These are phyloP conservation scores for Drosophila colorata DNA, from an alignment of 2,888 invertebrate species.

Conservation along the genomic window DNA sequence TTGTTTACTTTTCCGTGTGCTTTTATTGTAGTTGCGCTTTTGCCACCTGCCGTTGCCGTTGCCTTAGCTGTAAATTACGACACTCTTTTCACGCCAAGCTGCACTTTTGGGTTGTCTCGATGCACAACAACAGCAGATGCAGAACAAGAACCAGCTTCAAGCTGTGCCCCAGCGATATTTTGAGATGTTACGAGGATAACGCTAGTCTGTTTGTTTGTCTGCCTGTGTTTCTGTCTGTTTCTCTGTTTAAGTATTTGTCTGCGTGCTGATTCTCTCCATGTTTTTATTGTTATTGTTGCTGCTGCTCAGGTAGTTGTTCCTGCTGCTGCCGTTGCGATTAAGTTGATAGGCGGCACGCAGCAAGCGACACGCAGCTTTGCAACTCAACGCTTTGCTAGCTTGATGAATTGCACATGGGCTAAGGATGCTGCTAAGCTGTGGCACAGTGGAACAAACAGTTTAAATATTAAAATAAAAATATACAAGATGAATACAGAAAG, in stretches of 20 bases:
- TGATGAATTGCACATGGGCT: conserved; percentile 62
- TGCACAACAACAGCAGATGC: conserved; percentile 18
- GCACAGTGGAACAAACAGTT: conserved; percentile 26
- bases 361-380: conserved; percentile 42
- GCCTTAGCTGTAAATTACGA: conserved; percentile 67
- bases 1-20: conserved; percentile 34
- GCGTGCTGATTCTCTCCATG: conserved; percentile 33
- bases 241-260: conserved; percentile 28
- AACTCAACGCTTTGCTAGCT: conserved; percentile 43
- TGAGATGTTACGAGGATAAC: conserved; percentile 45
- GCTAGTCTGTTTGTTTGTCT: conserved; percentile 26
- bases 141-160: conserved; percentile 16
- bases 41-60: conserved; percentile 23
- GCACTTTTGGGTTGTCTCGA: conserved; percentile 69
- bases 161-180: conserved; percentile 16
- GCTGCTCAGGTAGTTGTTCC: conserved; percentile 14
- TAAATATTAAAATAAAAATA: not conserved
- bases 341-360: conserved; percentile 70
- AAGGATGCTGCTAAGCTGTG: conserved; percentile 20
- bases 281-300: conserved; percentile 21
- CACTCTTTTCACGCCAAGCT: conserved; percentile 73
- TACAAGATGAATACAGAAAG: not conserved
- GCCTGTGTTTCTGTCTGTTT: conserved; percentile 31
- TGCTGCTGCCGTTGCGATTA: conserved; percentile 54
- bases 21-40: conserved; percentile 26